A percentile compares a stretch with the other conserved stretches of the same genome.
Evolutionary conservation across 2,888 invertebrate species (phyloP).

Genomic region (Orthosia gothica): DNA sequence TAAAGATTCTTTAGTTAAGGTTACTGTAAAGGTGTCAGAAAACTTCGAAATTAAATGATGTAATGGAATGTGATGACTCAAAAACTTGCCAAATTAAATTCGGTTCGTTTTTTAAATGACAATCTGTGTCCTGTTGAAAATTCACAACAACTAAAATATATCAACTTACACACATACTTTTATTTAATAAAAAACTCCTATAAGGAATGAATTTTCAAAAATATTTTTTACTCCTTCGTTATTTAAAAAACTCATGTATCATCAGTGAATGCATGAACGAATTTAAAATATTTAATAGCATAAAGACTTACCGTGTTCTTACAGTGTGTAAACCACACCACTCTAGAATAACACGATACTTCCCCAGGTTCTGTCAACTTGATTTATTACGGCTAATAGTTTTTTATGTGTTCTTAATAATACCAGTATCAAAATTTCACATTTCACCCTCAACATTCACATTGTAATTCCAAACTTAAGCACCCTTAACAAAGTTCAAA

Average conservation of each 20-base stretch:
- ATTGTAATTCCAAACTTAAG: constrained; percentile 22
- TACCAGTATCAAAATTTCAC: constrained; percentile 14
- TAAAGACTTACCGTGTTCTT: no score
- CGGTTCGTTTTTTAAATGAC: no score
- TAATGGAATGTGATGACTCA: not conserved
- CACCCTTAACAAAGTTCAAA: constrained; percentile 10
- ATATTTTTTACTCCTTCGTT: no score
- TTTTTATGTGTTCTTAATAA: constrained; percentile 32
- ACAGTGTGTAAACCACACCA: not conserved
- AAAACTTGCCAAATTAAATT: no score
- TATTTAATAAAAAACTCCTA: no score
- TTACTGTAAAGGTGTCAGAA: not conserved
- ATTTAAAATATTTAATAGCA: no score
- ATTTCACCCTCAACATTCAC: not conserved
- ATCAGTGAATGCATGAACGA: no score
- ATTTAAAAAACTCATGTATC: no score
- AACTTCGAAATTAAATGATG: not conserved
- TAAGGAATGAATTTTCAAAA: no score
- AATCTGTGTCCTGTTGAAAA: no score
- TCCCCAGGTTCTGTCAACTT: constrained; percentile 42
- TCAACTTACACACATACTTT: no score
- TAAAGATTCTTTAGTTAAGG: not conserved
- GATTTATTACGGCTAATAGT: constrained; percentile 55
- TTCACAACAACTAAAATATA: no score
- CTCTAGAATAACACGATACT: constrained; percentile 10